Evolutionary conservation across 2,113 vertebrate genomes (phyloP).

Genomic region (Tichodroma muraria): DNA sequence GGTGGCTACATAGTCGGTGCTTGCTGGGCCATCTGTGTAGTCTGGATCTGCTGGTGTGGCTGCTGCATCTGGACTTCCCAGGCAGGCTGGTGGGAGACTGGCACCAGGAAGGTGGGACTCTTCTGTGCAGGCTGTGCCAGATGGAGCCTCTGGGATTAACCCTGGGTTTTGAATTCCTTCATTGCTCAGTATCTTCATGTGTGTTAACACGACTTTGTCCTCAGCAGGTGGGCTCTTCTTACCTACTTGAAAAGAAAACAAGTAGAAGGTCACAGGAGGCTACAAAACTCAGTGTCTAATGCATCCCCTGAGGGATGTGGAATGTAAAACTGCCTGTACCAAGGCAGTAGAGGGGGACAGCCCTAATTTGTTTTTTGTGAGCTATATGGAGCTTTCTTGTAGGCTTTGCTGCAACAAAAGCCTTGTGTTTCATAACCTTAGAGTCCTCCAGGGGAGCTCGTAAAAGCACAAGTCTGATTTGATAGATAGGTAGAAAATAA

Average conservation of each 20-base stretch:
- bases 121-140: background rate
- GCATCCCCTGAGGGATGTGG: background rate
- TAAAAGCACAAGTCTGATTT: conserved; percentile 9
- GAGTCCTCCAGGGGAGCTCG: background rate
- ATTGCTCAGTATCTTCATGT: conserved; percentile 77
- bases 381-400: background rate
- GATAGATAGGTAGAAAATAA: background rate
- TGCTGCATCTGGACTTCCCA: background rate
- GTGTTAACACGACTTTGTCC: conserved; percentile 80
- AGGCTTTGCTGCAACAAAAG: background rate
- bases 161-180: conserved; percentile 66
- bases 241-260: conserved; percentile 59
- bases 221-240: conserved; percentile 73
- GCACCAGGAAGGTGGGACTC: background rate
- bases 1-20: conserved; percentile 56
- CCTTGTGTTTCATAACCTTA: background rate
- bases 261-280: background rate
- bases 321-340: background rate
- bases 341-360: background rate
- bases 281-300: background rate
- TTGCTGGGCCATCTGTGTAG: background rate
- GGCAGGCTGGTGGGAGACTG: background rate
- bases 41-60: background rate
- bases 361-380: background rate
- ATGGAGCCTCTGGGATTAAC: conserved; percentile 29